Base-by-base conservation (phyloP, 2,797 vertebrate species). In the Catostomus latipinnis region DNA sequence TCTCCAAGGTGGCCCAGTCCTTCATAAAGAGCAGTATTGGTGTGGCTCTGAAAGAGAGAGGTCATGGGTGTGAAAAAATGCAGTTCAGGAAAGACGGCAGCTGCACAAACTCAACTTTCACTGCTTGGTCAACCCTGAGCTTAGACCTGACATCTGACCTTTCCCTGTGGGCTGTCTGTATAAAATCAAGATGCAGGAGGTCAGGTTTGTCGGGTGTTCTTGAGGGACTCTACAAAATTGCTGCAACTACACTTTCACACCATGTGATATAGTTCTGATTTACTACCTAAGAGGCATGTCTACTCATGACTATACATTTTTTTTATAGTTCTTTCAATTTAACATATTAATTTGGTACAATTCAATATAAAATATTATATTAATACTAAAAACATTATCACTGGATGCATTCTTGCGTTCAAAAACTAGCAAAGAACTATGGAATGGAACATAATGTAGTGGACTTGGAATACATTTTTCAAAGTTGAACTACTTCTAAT, bases 91-190 rank as follows among this genome's bases (percentile, higher is more conserved):
- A 69, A 69, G 68, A n/a, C n/a, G 60, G 73, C 88, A 87, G 84
- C 84, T 81, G 81, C 69, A 81, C 52, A 78, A 81, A 83, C 82
- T 86, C 80, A 82, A 54, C 53, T 78, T 56, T 67, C 69, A 49
- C 62, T 66, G 77, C 81, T 56, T 65, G 72, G 81, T 78, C 78
- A 79, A 80, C 75, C 72, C 80, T 81, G 72, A 76, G 82, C 83
- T 84, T 87, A 84, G 84, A 88, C 78, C 66, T 88, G 89, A 90
- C 87, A 87, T 87, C 22, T 87, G 86, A 87, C 87, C 82, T 54
- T 14, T 9, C 8, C n/a, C 81, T 86, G 82, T 82, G 56, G 78
- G 83, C 66, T 83, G 69, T 88, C 89, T 85, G 83, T 52, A 57
- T 71, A 80, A 50, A 78, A 57, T 86, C 82, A 45, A 13, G 58